Evolutionary conservation across 2,797 vertebrate genomes (phyloP).

Genomic region (Falco concolor): DNA sequence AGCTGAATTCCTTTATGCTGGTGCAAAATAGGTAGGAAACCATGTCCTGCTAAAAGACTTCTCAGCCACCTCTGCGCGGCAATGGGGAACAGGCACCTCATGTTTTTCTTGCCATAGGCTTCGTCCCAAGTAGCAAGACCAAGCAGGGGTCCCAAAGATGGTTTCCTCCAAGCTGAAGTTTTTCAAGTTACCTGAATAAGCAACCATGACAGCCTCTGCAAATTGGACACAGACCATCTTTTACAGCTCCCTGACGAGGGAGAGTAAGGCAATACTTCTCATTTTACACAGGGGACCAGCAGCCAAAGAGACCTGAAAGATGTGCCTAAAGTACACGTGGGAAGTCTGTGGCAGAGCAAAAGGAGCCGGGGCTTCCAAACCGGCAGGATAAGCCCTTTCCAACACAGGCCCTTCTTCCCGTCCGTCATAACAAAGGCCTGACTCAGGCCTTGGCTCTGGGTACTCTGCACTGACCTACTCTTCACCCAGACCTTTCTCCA

Average conservation of each 20-base stretch:
- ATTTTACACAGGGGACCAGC: neutral
- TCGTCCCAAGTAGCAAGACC: neutral
- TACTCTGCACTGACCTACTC: neutral
- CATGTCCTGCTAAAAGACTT: neutral
- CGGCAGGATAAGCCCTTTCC: neutral
- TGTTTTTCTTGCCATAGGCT: neutral
- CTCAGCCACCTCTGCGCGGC: neutral
- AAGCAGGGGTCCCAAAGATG: neutral
- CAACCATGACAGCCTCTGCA: neutral
- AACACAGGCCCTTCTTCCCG: neutral
- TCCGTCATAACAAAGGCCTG: neutral
- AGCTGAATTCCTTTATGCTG: neutral
- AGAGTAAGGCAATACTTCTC: neutral
- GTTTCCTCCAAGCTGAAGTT: neutral
- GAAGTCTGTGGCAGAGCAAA: neutral
- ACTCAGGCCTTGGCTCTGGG: neutral
- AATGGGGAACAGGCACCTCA: neutral
- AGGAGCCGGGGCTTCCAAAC: neutral
- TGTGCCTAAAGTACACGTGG: neutral
- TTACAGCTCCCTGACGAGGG: neutral
- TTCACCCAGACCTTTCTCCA: neutral
- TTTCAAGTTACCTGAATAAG: neutral
- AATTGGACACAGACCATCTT: neutral
- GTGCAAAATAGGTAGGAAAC: conserved; percentile 15
- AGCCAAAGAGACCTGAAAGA: neutral